These are phyloP conservation scores for Corythornis leucogaster DNA, from an alignment of 2,797 vertebrate genomes.

Conservation along the genomic window DNA sequence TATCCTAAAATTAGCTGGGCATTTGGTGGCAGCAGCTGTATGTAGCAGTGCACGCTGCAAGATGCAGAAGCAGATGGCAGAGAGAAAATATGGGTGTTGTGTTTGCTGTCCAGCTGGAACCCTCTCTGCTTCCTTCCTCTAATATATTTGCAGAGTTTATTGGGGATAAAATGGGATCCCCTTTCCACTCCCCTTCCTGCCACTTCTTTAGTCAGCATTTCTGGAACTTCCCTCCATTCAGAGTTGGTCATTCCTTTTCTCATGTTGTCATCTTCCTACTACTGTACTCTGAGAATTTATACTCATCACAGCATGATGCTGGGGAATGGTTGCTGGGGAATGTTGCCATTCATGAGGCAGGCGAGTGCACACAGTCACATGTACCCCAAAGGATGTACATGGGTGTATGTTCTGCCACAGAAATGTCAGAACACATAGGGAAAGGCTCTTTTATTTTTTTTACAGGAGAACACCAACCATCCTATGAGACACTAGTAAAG, in stretches of 20 bases:
- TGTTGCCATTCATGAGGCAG: neutral
- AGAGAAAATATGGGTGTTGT: neutral
- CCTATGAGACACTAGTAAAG: neutral
- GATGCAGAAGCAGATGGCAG: constrained; percentile 33
- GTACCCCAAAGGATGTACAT: neutral
- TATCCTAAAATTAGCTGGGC: constrained; percentile 58
- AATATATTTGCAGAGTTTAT: neutral
- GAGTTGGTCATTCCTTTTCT: neutral
- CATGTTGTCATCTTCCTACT: neutral
- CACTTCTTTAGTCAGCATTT: neutral
- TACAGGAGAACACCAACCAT: neutral
- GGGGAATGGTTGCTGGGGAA: neutral
- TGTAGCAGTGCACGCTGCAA: neutral
- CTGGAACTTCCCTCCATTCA: neutral
- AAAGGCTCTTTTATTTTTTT: neutral
- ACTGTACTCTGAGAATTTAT: neutral
- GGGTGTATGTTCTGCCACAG: neutral
- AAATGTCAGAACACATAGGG: neutral
- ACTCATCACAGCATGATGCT: neutral
- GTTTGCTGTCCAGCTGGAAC: neutral
- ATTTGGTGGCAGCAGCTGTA: constrained; percentile 65
- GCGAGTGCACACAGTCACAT: neutral
- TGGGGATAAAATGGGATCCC: neutral
- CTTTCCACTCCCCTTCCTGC: neutral
- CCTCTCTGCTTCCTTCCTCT: neutral